Conservation (phyloP, 1,140 invertebrate genomes). For the Pogonognathellus flavescens region DNA sequence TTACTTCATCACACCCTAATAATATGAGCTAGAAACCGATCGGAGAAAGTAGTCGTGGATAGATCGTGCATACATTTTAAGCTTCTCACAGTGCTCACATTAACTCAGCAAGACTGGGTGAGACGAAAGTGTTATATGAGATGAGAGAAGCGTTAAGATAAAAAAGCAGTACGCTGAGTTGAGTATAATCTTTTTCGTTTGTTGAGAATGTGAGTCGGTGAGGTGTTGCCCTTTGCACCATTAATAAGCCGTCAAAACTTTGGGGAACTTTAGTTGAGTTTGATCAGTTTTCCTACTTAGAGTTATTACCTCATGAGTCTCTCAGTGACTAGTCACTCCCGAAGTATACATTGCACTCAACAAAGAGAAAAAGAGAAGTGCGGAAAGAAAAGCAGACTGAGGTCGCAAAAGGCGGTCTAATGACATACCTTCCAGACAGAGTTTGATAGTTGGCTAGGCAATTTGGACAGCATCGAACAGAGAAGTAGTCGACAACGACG, state of each 20-base stretch:
- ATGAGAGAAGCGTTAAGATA: not conserved
- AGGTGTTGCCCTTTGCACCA: slow-evolving; percentile 52
- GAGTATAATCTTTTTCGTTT: slow-evolving; percentile 6
- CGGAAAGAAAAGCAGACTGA: not conserved
- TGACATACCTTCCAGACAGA: not conserved
- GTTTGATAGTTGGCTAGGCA: not conserved
- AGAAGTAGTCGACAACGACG: too few species aligned
- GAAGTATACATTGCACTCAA: not conserved
- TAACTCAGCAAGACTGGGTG: not conserved
- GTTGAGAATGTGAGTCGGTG: slow-evolving; percentile 17
- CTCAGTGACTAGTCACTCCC: not conserved
- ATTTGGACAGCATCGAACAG: not conserved
- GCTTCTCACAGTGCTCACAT: too few species aligned
- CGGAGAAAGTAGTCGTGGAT: too few species aligned
- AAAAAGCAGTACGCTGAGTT: not conserved
- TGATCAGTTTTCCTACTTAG: slow-evolving; percentile 51
- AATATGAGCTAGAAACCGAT: too few species aligned
- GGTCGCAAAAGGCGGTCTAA: not conserved
- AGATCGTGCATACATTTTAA: too few species aligned
- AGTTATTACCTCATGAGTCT: slow-evolving; percentile 42
- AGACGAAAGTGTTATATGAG: not conserved
- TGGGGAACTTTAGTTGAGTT: slow-evolving; percentile 21
- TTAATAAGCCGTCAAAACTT: slow-evolving; percentile 54
- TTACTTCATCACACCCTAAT: too few species aligned
- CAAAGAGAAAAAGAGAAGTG: not conserved